A percentile compares a stretch with the other conserved stretches of the same genome.
Evolutionary conservation across 2,797 vertebrate genomes (phyloP).

Genomic region (Taeniopygia guttata): DNA sequence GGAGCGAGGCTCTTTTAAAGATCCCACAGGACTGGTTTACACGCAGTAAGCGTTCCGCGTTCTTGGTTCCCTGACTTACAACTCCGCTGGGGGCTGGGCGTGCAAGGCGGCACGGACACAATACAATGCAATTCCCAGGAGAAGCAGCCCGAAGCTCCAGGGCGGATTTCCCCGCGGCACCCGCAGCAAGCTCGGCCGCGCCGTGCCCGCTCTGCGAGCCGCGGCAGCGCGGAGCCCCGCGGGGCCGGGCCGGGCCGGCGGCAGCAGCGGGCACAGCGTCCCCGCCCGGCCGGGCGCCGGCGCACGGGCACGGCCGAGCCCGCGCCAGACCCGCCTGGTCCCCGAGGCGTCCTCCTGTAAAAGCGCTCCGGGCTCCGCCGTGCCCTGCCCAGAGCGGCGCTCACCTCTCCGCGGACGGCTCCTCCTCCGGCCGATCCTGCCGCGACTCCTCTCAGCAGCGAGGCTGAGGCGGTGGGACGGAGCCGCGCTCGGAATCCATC

Average conservation of each 20-base stretch:
- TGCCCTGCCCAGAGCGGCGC: background rate
- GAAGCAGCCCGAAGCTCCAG: background rate
- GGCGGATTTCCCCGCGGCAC: background rate
- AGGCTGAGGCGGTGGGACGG: background rate
- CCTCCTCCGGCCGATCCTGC: background rate
- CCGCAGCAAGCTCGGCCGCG: background rate
- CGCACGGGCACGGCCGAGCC: background rate
- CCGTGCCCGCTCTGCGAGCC: background rate
- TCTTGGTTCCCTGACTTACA: fast-evolving
- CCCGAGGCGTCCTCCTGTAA: background rate
- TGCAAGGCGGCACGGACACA: background rate
- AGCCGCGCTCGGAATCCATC: background rate
- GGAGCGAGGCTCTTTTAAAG: background rate
- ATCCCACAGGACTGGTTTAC: background rate
- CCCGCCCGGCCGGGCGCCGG: background rate
- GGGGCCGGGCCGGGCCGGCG: background rate
- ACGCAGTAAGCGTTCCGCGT: background rate
- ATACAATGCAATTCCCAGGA: fast-evolving
- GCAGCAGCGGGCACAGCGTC: background rate
- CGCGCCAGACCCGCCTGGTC: background rate
- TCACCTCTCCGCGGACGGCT: background rate
- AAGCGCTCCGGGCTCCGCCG: background rate
- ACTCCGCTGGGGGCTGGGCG: background rate
- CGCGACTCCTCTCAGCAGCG: background rate
- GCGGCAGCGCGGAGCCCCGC: background rate